phyloP scores from a whole-genome alignment of 2,797 vertebrate species.

The Bradypus variegatus region DNA sequence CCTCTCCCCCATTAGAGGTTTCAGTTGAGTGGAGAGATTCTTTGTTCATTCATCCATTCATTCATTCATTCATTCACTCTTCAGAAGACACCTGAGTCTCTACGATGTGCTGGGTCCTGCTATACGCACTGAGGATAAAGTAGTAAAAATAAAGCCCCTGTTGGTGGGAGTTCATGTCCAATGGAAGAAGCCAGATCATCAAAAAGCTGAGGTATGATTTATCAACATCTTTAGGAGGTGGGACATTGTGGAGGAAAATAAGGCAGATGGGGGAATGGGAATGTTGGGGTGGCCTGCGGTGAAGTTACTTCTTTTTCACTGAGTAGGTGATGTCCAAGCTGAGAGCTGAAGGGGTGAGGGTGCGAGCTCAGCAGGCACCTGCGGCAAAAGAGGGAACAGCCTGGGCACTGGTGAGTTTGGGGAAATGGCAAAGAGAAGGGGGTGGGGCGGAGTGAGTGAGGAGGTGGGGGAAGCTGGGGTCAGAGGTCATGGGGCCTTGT shows the following conservation, averaged over 20 bases:
- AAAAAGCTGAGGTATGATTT: fast-evolving
- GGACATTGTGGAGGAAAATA: background rate
- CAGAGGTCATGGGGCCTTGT: fast-evolving
- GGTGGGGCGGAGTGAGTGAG: fast-evolving
- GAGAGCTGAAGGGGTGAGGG: background rate
- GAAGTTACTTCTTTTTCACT: background rate
- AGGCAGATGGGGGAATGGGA: background rate
- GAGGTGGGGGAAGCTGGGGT: background rate
- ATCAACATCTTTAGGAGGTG: background rate
- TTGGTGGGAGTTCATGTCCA: background rate
- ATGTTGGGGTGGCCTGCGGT: background rate
- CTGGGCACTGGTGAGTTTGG: background rate
- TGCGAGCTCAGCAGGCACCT: background rate
- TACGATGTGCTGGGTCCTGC: background rate
- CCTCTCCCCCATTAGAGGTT: background rate
- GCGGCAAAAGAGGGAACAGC: background rate
- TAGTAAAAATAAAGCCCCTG: background rate
- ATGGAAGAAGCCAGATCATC: background rate
- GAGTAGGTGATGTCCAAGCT: background rate
- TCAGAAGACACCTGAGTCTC: background rate
- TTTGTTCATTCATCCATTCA: background rate
- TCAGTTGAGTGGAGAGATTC: background rate
- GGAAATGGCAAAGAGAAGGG: background rate
- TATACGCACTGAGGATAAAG: background rate
- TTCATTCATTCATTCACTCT: background rate